A percentile compares a stretch with the other conserved stretches of the same genome.
These are phyloP conservation scores for Tragelaphus buxtoni DNA, from an alignment of 2,113 vertebrate species.

Conservation along the genomic window DNA sequence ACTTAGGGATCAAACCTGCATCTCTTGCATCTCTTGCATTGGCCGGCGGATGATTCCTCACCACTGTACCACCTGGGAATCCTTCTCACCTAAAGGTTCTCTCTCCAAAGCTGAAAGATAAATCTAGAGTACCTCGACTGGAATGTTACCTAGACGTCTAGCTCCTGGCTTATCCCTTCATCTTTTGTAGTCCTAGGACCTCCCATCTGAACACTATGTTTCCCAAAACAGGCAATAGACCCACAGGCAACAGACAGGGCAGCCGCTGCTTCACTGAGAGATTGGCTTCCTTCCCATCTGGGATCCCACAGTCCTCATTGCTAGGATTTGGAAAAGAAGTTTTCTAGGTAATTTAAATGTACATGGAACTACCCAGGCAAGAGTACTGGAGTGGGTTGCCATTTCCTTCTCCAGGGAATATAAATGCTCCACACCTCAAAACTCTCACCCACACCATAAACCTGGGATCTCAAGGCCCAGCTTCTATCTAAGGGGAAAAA, in stretches of 20 bases:
- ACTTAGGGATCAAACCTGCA: neutral
- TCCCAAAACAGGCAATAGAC: neutral
- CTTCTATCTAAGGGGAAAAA: neutral
- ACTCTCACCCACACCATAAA: neutral
- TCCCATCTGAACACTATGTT: neutral
- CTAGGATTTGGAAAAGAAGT: neutral
- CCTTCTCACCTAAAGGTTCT: neutral
- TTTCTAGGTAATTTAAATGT: neutral
- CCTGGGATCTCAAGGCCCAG: neutral
- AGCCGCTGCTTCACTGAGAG: neutral
- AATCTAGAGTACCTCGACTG: neutral
- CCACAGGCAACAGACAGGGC: neutral
- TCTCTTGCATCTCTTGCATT: neutral
- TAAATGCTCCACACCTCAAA: neutral
- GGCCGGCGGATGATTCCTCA: fast-evolving
- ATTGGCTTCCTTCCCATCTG: neutral
- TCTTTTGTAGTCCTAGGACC: neutral
- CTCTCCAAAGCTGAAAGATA: neutral
- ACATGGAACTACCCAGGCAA: neutral
- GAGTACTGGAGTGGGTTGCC: neutral
- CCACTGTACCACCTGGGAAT: neutral
- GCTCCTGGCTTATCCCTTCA: neutral
- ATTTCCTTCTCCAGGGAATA: neutral
- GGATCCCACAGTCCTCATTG: neutral
- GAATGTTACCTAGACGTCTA: too few relatives aligned